phyloP scores from a whole-genome alignment of 2,888 invertebrate genomes.

The Phalera bucephala region DNA sequence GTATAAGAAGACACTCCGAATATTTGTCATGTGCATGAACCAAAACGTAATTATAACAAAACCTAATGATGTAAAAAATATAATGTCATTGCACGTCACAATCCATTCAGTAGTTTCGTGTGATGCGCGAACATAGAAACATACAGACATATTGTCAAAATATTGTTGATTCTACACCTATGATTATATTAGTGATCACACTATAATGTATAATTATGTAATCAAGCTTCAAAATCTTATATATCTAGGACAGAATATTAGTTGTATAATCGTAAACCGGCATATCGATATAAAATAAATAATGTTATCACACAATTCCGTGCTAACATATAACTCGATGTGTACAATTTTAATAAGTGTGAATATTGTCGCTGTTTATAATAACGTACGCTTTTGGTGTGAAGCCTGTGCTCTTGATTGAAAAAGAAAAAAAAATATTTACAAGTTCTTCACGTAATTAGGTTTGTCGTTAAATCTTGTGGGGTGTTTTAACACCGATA shows the following conservation, averaged over 20 bases:
- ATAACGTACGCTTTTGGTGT: not conserved
- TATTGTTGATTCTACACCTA: too few species aligned
- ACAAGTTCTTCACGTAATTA: too few species aligned
- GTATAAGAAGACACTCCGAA: too few species aligned
- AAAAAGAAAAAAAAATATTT: too few species aligned
- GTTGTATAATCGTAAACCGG: conserved; percentile 28
- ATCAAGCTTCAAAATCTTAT: conserved; percentile 38
- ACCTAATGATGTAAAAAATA: not conserved
- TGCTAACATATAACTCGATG: not conserved
- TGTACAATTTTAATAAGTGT: not conserved
- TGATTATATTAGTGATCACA: conserved; percentile 22
- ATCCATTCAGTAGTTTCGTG: too few species aligned
- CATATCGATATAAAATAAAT: conserved; percentile 47
- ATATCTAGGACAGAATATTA: conserved; percentile 32
- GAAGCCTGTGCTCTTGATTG: not conserved
- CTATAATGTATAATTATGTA: conserved; percentile 17
- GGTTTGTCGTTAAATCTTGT: too few species aligned
- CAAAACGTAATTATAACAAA: not conserved
- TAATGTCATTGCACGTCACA: too few species aligned
- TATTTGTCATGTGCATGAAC: too few species aligned
- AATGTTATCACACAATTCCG: not conserved
- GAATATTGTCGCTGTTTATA: not conserved
- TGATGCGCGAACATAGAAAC: too few species aligned
- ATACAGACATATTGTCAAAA: too few species aligned
- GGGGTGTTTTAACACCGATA: too few species aligned